Evolutionary conservation across 1,140 invertebrate genomes (phyloP), one percentile per base, ranked within the genome.

Genomic region (Helicoverpa armigera): DNA sequence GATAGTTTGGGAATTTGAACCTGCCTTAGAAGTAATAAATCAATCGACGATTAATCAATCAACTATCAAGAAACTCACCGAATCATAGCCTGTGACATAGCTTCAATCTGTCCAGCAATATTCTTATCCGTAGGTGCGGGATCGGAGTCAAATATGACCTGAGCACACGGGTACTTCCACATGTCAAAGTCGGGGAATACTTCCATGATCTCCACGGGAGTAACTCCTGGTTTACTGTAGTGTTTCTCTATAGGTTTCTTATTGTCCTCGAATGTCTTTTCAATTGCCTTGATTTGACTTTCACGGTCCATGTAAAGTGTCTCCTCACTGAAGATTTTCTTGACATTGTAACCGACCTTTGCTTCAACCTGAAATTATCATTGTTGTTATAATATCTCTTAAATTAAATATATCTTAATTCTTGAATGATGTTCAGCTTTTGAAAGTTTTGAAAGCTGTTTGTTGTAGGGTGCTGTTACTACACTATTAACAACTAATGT

Each of bases 21-120:
- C 23, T 18, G 9, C 4, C 18, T 58, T 58, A 10, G n/a, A 16
- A 16, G n/a, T 16, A 1, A 16, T 12, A 58, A 11, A 63, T 43
- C 18, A 63, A 31, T 14, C 4, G 4, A 54, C 4, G n/a, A 54
- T n/a, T 14, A 54, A 54, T n/a, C 13, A 54, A 54, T 3, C 61
- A 53, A 75, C 2, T 77, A 35, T 60, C 51, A 0, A 69, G 83
- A 76, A 14, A 85, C 88, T 87, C 78, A 94, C 97, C 98, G 96
- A 95, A 99, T 99, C 98, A 99, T 99, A 87, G 99, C 99, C 95
- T 99, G 98, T 43, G 98, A 99, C 98, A 99, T 99, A 95, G 99
- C 98, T 95, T 99, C 98, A 87, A 98, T 97, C 89, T 99, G 98
- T 54, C 97, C 97, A 53, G 97, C 96, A 65, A 98, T 96, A 88